These are phyloP conservation scores for Serrognathus titanus DNA, from an alignment of 2,888 invertebrate genomes.

Conservation along the genomic window DNA sequence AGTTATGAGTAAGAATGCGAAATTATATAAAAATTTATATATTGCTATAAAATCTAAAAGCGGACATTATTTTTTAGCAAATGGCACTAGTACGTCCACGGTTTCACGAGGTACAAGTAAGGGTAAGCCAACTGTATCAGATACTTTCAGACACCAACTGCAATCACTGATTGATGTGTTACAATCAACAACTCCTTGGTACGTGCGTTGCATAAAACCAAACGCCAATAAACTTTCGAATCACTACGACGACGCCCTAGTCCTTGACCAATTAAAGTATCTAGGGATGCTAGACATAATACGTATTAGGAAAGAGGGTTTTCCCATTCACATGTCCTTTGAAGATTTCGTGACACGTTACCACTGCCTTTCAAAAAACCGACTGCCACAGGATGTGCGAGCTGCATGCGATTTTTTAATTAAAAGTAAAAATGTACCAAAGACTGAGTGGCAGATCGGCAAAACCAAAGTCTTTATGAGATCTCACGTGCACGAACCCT, in stretches of 20 bases:
- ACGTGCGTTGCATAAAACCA: slow-evolving; percentile 90
- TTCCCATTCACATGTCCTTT: slow-evolving; percentile 79
- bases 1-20: slow-evolving; percentile 18
- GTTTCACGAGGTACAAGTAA: slow-evolving; percentile 83
- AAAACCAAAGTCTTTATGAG: slow-evolving; percentile 82
- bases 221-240: slow-evolving; percentile 80
- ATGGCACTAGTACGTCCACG: slow-evolving; percentile 49
- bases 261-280: slow-evolving; percentile 83
- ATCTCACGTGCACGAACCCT: slow-evolving; percentile 75
- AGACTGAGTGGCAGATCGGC: slow-evolving; percentile 85
- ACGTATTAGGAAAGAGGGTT: slow-evolving; percentile 84
- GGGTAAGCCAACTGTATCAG: slow-evolving; percentile 85
- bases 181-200: slow-evolving; percentile 88
- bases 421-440: slow-evolving; percentile 63
- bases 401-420: slow-evolving; percentile 54
- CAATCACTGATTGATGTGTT: slow-evolving; percentile 86
- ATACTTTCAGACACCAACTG: slow-evolving; percentile 83
- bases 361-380: slow-evolving; percentile 61
- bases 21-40: too few relatives aligned
- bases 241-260: slow-evolving; percentile 74
- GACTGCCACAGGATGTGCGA: slow-evolving; percentile 50
- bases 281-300: slow-evolving; percentile 93
- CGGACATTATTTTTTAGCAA: slow-evolving; percentile 21
- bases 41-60: too few relatives aligned
- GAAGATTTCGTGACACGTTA: slow-evolving; percentile 74